phyloP scores from a whole-genome alignment of 2,113 vertebrate genomes.

The Amphiprion percula region DNA sequence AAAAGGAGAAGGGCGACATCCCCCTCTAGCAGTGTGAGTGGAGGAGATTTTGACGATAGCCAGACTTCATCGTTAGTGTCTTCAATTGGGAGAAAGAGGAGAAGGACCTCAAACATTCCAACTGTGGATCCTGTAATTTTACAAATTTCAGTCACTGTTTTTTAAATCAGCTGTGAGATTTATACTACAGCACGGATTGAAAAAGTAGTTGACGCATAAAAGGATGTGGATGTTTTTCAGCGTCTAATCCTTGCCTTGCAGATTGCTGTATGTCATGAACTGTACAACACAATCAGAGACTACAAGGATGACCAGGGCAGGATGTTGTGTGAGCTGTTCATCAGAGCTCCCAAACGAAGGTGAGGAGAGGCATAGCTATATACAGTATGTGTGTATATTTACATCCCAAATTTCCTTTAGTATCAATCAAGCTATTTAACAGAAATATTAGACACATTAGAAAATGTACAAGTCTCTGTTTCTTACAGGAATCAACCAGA shows the following conservation, averaged over 20 bases:
- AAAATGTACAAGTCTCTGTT: not conserved
- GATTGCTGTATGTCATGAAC: slow-evolving; percentile 98
- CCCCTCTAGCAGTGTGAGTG: slow-evolving; percentile 96
- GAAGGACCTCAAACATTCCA: slow-evolving; percentile 93
- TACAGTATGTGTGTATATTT: not conserved
- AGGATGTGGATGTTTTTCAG: slow-evolving; percentile 14
- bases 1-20: slow-evolving; percentile 97
- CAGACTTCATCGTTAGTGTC: slow-evolving; percentile 90
- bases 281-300: slow-evolving; percentile 97
- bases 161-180: slow-evolving; percentile 20
- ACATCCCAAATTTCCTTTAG: not conserved
- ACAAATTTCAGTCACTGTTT: slow-evolving; percentile 60
- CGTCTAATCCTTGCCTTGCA: slow-evolving; percentile 68
- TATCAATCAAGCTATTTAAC: not conserved
- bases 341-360: slow-evolving; percentile 97
- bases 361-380: slow-evolving; percentile 54
- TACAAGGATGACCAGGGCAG: slow-evolving; percentile 98
- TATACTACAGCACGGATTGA: not conserved
- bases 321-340: slow-evolving; percentile 97
- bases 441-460: not conserved
- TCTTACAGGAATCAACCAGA: slow-evolving; percentile 94
- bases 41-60: slow-evolving; percentile 96
- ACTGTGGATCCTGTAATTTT: slow-evolving; percentile 98
- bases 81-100: slow-evolving; percentile 94
- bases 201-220: not conserved